Conservation (phyloP, 2,113 vertebrate genomes). For the Tupaia tana region DNA sequence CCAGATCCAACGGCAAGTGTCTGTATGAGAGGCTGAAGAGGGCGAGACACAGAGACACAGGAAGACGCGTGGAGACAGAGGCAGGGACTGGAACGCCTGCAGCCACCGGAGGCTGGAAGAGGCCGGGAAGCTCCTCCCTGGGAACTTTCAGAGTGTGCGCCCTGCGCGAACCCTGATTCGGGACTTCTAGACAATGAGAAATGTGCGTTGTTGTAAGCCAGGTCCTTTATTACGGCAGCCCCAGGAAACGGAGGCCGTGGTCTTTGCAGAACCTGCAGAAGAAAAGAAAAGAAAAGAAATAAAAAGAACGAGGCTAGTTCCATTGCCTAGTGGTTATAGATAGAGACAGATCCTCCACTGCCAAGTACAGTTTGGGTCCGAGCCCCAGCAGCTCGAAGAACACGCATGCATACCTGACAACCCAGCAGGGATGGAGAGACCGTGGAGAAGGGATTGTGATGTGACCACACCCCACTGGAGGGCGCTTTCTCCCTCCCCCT, state of each 20-base stretch:
- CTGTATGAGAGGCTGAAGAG: neutral
- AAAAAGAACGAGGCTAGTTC: too few relatives aligned
- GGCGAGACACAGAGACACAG: neutral
- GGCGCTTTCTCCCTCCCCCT: too few relatives aligned
- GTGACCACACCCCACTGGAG: too few relatives aligned
- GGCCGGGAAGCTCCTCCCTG: too few relatives aligned
- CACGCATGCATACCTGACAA: too few relatives aligned
- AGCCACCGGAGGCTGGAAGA: neutral
- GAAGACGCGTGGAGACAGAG: fast-evolving
- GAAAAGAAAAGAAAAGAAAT: neutral
- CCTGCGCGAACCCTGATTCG: neutral
- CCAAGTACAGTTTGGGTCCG: too few relatives aligned
- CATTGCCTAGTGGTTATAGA: too few relatives aligned
- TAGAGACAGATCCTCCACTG: too few relatives aligned
- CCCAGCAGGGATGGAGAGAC: too few relatives aligned
- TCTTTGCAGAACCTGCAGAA: neutral
- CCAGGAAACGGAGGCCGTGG: neutral
- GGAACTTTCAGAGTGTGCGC: too few relatives aligned
- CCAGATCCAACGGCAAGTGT: neutral
- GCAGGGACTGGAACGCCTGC: neutral
- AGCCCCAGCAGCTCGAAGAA: too few relatives aligned
- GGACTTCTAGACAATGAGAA: neutral
- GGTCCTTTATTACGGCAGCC: neutral
- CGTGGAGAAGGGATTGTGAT: too few relatives aligned
- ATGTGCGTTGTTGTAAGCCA: neutral